Evolutionary conservation across 2,888 invertebrate genomes (phyloP).

Genomic region (Sphinx pinastri): DNA sequence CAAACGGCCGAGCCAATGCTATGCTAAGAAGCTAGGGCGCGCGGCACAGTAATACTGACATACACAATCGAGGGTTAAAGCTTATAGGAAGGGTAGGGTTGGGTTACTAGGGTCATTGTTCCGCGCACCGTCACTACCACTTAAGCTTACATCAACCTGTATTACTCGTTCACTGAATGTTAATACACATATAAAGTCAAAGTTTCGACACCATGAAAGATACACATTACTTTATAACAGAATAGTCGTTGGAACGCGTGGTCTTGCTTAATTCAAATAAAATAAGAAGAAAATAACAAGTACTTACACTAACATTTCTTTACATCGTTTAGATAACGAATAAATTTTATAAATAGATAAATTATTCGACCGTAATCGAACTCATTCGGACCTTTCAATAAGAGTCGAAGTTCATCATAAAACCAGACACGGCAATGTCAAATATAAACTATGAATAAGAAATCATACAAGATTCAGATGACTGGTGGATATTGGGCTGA

Average conservation of each 20-base stretch:
- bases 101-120: conserved; percentile 36
- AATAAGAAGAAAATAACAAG: too few species aligned
- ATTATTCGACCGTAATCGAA: not conserved
- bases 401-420: too few species aligned
- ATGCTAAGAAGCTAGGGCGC: conserved; percentile 57
- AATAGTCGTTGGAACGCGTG: conserved; percentile 62
- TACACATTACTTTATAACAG: conserved; percentile 73
- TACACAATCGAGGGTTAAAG: not conserved
- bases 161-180: conserved; percentile 51
- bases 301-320: too few species aligned
- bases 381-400: too few species aligned
- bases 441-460: too few species aligned
- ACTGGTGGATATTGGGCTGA: too few species aligned
- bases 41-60: conserved; percentile 58
- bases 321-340: too few species aligned
- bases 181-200: conserved; percentile 76
- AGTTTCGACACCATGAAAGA: conserved; percentile 69
- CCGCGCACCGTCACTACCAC: conserved; percentile 76
- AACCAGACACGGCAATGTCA: too few species aligned
- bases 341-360: not conserved
- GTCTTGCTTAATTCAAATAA: conserved; percentile 33
- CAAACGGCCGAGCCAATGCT: conserved; percentile 26
- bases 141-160: conserved; percentile 60
- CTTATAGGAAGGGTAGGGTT: conserved; percentile 27
- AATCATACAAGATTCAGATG: too few species aligned